Conservation (phyloP, 2,888 invertebrate species). For the Ichneumoninae sp. region DNA sequence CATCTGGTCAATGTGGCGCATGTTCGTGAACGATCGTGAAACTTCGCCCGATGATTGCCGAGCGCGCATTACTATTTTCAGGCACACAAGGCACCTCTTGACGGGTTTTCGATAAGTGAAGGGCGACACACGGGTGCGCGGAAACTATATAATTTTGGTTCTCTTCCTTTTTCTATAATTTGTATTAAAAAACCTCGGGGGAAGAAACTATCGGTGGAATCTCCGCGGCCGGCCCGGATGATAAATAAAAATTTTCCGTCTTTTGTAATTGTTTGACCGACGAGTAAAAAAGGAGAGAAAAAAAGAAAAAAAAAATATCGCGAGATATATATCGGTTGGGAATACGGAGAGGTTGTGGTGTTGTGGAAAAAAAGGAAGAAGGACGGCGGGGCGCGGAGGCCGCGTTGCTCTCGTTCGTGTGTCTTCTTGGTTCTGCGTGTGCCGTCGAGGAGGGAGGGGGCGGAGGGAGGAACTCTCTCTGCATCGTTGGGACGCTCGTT, state of each 20-base stretch:
- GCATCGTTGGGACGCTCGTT: conserved; percentile 44
- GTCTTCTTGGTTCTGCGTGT: conserved; percentile 36
- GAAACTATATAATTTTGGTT: conserved; percentile 66
- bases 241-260: background rate
- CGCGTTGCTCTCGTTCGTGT: conserved; percentile 47
- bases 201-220: background rate
- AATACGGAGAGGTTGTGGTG: conserved; percentile 39
- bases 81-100: conserved; percentile 82
- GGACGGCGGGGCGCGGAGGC: conserved; percentile 54
- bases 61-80: conserved; percentile 82
- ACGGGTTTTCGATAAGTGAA: conserved; percentile 81
- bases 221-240: conserved; percentile 7
- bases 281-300: too few relatives aligned
- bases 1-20: conserved; percentile 69
- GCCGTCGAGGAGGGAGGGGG: background rate
- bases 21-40: conserved; percentile 57
- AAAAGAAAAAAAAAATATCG: too few relatives aligned
- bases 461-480: conserved; percentile 7
- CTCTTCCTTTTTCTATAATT: conserved; percentile 75
- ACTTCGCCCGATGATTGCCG: conserved; percentile 77
- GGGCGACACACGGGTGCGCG: conserved; percentile 75
- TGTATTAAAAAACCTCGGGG: conserved; percentile 53
- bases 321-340: too few relatives aligned
- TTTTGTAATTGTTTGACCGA: background rate
- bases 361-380: conserved; percentile 51